A percentile compares a stretch with the other conserved stretches of the same genome.
phyloP scores from a whole-genome alignment of 2,113 vertebrate genomes.

The Sus scrofa region DNA sequence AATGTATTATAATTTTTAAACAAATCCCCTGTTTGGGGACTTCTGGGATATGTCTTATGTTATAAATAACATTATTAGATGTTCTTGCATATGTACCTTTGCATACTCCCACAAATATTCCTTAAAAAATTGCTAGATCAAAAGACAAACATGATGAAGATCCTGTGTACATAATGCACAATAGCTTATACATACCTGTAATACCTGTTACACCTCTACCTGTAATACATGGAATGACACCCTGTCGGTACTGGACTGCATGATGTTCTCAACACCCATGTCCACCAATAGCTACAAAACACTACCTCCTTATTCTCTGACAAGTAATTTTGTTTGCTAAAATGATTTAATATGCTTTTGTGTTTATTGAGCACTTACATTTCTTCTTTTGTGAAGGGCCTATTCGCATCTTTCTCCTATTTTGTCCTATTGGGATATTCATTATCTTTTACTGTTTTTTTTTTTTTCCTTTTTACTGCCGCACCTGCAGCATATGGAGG shows the following conservation, averaged over 20 bases:
- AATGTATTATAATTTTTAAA: not conserved
- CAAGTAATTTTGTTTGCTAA: not conserved
- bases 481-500: too few relatives aligned
- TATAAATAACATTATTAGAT: not conserved
- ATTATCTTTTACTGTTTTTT: not conserved
- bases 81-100: not conserved
- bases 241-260: not conserved
- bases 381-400: not conserved
- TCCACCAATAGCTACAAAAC: not conserved
- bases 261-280: not conserved
- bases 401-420: not conserved
- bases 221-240: not conserved
- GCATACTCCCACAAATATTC: not conserved
- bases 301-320: not conserved
- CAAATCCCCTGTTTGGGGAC: not conserved
- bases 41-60: not conserved
- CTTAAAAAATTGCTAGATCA: not conserved
- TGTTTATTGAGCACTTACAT: not conserved
- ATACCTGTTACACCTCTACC: not conserved
- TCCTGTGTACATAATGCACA: not conserved
- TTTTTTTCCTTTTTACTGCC: too few relatives aligned
- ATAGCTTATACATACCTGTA: not conserved
- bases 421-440: not conserved
- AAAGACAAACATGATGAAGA: not conserved
- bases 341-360: not conserved